Conservation (phyloP, 2,113 vertebrate genomes). For the Aramus guarauna region DNA sequence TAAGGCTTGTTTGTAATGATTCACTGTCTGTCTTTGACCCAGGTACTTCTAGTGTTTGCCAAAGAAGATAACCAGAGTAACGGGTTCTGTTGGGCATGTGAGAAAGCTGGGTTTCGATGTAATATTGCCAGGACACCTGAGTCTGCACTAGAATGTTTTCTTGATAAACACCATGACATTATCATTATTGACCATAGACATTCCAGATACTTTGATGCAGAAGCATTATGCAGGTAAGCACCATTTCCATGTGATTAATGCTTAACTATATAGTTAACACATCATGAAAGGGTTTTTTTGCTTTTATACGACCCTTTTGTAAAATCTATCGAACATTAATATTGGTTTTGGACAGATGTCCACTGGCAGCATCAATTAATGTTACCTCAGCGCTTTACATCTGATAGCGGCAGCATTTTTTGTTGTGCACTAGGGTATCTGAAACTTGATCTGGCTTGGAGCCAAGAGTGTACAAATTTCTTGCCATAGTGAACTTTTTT, state of each 20-base stretch:
- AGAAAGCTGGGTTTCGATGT: conserved; percentile 90
- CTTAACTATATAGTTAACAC: neutral
- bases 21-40: conserved; percentile 28
- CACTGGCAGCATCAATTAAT: neutral
- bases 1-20: neutral
- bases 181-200: conserved; percentile 95
- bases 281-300: neutral
- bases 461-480: neutral
- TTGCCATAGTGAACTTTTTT: neutral
- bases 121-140: conserved; percentile 84
- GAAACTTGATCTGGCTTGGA: neutral
- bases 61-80: conserved; percentile 95
- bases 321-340: fast-evolving
- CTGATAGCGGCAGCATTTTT: neutral
- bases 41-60: conserved; percentile 99
- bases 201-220: conserved; percentile 91
- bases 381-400: neutral
- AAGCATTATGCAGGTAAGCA: conserved; percentile 91
- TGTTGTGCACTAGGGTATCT: neutral
- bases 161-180: conserved; percentile 93
- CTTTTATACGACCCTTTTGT: neutral
- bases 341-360: neutral
- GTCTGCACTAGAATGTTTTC: conserved; percentile 86
- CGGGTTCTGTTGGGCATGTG: conserved; percentile 93
- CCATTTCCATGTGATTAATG: neutral